Percentiles rank a stretch among this genome's conserved stretches.
Conservation (phyloP, 2,113 vertebrate species). For the Brachyhypopomus occidentalis region DNA sequence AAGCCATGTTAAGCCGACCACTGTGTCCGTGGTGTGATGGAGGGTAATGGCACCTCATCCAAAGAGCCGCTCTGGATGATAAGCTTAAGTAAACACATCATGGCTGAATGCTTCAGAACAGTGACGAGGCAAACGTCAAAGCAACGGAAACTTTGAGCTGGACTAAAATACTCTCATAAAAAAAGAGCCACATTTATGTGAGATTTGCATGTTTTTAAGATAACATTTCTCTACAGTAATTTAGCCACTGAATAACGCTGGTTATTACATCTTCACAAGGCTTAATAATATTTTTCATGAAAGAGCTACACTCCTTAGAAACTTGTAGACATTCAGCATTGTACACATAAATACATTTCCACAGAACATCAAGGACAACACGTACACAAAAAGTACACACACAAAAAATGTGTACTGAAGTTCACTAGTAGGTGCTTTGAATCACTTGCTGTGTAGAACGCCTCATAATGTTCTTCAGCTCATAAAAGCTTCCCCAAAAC, state of each 20-base stretch:
- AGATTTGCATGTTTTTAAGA: slow-evolving; percentile 39
- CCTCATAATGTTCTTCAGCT: not conserved
- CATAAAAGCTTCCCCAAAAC: not conserved
- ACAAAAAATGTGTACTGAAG: not conserved
- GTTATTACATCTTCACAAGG: not conserved
- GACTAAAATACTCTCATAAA: slow-evolving; percentile 13
- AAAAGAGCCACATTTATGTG: not conserved
- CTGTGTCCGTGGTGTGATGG: slow-evolving; percentile 3
- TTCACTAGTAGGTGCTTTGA: slow-evolving; percentile 1
- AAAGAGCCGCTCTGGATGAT: not conserved
- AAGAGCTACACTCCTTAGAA: not conserved
- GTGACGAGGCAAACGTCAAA: not conserved
- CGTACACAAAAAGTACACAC: not conserved
- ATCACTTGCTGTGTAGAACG: not conserved
- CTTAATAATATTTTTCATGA: not conserved
- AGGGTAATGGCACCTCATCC: not conserved
- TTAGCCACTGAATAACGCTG: not conserved
- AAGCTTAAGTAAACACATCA: slow-evolving; percentile 27
- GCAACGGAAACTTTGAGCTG: slow-evolving; percentile 17
- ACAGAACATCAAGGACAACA: not conserved
- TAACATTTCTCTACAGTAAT: slow-evolving; percentile 11
- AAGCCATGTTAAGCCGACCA: not conserved
- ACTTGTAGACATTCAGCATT: not conserved
- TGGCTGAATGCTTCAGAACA: not conserved
- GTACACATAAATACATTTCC: not conserved